A percentile compares a stretch with the other conserved stretches of the same genome.
These are phyloP conservation scores for Ptilorrhoa leucosticta DNA, from an alignment of 2,113 vertebrate genomes.

Conservation along the genomic window DNA sequence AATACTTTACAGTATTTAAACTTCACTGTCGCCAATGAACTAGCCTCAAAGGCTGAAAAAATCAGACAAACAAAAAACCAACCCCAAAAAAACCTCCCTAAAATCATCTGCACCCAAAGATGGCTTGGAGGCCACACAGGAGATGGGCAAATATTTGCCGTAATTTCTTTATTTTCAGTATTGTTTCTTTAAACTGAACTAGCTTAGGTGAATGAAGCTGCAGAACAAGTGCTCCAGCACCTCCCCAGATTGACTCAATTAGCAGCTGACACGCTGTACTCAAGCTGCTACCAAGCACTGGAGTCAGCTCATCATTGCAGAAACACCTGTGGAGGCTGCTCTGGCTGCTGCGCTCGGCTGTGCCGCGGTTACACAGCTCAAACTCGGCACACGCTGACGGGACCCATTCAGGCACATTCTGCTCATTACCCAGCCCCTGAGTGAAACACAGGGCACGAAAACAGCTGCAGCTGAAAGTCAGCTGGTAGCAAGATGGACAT, in stretches of 20 bases:
- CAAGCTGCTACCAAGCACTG: neutral
- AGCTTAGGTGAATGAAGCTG: neutral
- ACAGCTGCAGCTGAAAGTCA: neutral
- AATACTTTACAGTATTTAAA: neutral
- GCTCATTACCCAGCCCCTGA: constrained; percentile 31
- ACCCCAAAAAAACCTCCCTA: fast-evolving
- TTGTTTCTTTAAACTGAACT: neutral
- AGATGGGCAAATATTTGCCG: neutral
- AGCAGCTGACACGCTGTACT: neutral
- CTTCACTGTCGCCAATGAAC: neutral
- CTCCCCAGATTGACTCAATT: neutral
- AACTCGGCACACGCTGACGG: neutral
- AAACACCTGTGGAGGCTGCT: neutral
- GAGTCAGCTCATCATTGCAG: neutral
- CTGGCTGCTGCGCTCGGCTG: neutral
- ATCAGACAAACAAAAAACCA: neutral
- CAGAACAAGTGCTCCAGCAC: neutral
- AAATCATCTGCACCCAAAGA: neutral
- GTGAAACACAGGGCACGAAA: neutral
- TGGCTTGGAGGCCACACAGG: neutral
- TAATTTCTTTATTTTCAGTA: neutral
- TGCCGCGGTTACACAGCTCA: neutral
- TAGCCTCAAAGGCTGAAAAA: neutral
- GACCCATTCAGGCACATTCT: neutral
- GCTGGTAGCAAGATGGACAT: constrained; percentile 17